phyloP scores from a whole-genome alignment of 2,113 vertebrate genomes.

The Protobothrops flavoviridis region DNA sequence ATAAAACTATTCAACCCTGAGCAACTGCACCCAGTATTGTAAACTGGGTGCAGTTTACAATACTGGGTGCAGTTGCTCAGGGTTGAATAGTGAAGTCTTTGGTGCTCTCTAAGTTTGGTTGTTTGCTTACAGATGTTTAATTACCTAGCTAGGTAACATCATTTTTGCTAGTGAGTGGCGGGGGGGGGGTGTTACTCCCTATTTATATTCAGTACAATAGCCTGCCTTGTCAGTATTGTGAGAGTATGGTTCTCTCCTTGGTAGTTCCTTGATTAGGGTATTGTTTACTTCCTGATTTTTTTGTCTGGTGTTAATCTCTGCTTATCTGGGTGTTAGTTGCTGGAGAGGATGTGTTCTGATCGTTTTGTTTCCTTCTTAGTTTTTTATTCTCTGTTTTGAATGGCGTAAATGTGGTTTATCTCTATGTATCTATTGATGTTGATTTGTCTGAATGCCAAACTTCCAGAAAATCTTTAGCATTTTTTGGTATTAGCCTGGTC shows the following conservation, averaged over 20 bases:
- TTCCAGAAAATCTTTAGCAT: neutral
- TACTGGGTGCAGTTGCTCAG: neutral
- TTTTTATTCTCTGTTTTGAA: neutral
- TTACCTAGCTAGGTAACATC: neutral
- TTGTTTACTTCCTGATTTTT: neutral
- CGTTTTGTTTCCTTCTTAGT: neutral
- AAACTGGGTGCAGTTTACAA: neutral
- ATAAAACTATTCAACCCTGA: too few species aligned
- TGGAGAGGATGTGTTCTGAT: neutral
- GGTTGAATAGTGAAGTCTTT: neutral
- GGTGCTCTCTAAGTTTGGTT: neutral
- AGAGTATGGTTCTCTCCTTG: neutral
- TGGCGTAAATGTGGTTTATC: neutral
- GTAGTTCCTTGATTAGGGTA: neutral
- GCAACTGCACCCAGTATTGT: too few species aligned
- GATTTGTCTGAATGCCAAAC: neutral
- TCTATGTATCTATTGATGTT: neutral
- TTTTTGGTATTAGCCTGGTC: neutral
- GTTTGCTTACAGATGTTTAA: neutral
- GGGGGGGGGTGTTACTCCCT: neutral
- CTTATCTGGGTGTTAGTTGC: neutral
- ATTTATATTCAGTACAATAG: neutral
- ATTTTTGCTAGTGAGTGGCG: neutral
- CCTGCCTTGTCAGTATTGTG: neutral
- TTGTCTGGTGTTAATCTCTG: neutral